Conservation (phyloP, 2,797 vertebrate species). For the Myotis myotis region DNA sequence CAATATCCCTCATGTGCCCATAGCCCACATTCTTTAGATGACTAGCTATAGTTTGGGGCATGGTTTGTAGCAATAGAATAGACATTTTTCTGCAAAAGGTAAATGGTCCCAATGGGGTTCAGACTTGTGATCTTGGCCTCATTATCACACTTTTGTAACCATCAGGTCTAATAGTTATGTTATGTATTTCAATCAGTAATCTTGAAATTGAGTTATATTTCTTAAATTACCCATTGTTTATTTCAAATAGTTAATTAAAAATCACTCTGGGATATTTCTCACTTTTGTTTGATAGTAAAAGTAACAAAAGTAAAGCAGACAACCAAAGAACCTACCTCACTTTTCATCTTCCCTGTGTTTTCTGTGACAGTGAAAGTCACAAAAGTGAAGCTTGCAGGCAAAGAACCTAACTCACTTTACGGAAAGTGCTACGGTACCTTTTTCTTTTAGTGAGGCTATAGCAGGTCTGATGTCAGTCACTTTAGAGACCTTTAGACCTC, state of each 20-base stretch:
- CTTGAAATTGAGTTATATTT: slow-evolving; percentile 54
- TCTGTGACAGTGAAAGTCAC: slow-evolving; percentile 82
- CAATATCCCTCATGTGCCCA: neutral
- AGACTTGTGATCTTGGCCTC: slow-evolving; percentile 77
- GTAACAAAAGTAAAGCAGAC: slow-evolving; percentile 82
- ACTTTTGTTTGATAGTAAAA: slow-evolving; percentile 81
- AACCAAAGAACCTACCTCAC: slow-evolving; percentile 80
- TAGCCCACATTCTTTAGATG: slow-evolving; percentile 54
- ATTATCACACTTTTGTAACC: slow-evolving; percentile 69
- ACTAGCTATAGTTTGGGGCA: slow-evolving; percentile 63
- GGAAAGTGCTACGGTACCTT: slow-evolving; percentile 84
- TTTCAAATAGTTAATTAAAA: slow-evolving; percentile 68
- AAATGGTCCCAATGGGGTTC: slow-evolving; percentile 71
- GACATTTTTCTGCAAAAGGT: slow-evolving; percentile 71
- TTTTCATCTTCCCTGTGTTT: slow-evolving; percentile 80
- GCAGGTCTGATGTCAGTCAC: slow-evolving; percentile 98
- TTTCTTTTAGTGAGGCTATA: slow-evolving; percentile 89
- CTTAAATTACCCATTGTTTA: slow-evolving; percentile 60
- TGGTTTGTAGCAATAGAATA: slow-evolving; percentile 70
- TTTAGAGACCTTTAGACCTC: slow-evolving; percentile 96
- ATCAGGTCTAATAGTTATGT: slow-evolving; percentile 32
- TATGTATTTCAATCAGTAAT: slow-evolving; percentile 36
- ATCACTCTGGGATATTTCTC: slow-evolving; percentile 71
- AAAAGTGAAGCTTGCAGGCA: slow-evolving; percentile 81
- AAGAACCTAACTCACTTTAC: slow-evolving; percentile 83